These are phyloP conservation scores for Sceloporus undulatus DNA, from an alignment of 2,113 vertebrate species.

Conservation along the genomic window DNA sequence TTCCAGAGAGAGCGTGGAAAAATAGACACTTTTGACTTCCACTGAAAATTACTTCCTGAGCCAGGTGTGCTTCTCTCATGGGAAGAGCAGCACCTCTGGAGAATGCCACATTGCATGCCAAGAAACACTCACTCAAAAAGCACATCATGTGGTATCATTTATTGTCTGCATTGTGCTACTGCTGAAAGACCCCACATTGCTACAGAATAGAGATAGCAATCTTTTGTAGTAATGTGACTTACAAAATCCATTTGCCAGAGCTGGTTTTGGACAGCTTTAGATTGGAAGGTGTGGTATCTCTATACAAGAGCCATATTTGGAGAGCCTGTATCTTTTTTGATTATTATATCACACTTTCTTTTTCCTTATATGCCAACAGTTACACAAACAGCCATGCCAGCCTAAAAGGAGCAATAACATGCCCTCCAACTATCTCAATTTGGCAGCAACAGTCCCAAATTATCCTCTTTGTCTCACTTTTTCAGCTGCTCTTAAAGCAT, in stretches of 20 bases:
- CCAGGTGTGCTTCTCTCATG: neutral
- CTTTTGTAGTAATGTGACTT: conserved; percentile 23
- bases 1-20: conserved; percentile 29
- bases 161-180: conserved; percentile 20
- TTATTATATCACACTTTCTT: neutral
- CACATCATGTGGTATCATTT: conserved; percentile 21
- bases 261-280: neutral
- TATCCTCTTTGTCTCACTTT: neutral
- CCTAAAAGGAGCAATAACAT: too few species aligned
- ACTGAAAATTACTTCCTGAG: neutral
- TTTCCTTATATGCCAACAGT: neutral
- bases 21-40: conserved; percentile 36
- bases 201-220: neutral
- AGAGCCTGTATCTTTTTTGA: neutral
- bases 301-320: too few species aligned
- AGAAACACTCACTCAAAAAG: neutral
- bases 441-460: neutral
- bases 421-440: too few species aligned
- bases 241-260: conserved; percentile 12
- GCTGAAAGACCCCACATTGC: conserved; percentile 32
- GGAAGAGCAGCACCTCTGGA: neutral
- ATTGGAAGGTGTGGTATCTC: neutral
- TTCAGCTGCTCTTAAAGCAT: neutral
- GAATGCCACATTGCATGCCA: neutral
- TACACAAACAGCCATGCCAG: neutral